phyloP scores from a whole-genome alignment of 2,888 invertebrate species.

The Chrysolina haemoptera region DNA sequence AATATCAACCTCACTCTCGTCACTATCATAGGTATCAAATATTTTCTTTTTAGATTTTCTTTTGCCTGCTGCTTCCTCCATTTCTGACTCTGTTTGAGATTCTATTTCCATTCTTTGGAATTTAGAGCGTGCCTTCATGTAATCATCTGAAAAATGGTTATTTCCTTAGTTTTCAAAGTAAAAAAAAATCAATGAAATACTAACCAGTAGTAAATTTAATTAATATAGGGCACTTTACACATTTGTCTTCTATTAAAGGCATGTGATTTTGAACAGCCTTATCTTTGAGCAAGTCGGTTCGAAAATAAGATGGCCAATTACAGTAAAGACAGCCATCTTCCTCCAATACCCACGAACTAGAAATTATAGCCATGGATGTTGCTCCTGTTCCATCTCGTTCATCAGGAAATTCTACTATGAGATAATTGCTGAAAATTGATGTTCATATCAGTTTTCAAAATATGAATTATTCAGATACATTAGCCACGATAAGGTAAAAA shows the following conservation, averaged over 20 bases:
- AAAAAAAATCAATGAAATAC: conserved; percentile 18
- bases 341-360: conserved; percentile 28
- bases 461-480: too few species aligned
- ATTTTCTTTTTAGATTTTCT: conserved; percentile 23
- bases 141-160: conserved; percentile 22
- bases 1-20: not conserved
- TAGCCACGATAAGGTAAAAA: not conserved
- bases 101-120: conserved; percentile 20
- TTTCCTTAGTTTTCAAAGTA: not conserved
- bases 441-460: too few species aligned
- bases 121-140: conserved; percentile 24
- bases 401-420: conserved; percentile 15
- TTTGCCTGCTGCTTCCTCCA: conserved; percentile 13
- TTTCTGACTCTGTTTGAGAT: conserved; percentile 25
- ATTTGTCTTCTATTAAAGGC: conserved; percentile 18
- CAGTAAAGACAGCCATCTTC: conserved; percentile 25
- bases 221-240: conserved; percentile 19
- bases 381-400: conserved; percentile 24
- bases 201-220: conserved; percentile 28
- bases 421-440: conserved; percentile 15
- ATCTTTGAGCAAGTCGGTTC: conserved; percentile 15
- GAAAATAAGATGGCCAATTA: conserved; percentile 25
- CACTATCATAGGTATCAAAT: conserved; percentile 14
- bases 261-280: conserved; percentile 22
- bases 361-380: conserved; percentile 28